phyloP scores from a whole-genome alignment of 2,113 vertebrate species.

The Empidonax alnorum region DNA sequence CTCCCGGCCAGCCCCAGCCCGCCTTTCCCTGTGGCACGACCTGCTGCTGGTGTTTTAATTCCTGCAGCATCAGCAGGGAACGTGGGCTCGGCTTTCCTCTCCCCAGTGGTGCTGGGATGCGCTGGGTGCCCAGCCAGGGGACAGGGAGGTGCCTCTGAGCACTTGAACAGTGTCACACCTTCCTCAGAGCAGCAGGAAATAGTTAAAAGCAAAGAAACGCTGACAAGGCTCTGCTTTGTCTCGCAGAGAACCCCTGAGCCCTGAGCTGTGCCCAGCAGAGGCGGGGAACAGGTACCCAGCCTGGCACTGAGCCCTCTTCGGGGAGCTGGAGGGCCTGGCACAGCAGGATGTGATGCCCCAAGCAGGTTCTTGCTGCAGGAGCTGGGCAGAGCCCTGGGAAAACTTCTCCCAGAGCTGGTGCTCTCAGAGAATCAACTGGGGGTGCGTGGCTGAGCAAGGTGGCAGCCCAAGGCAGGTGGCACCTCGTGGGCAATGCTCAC shows the following conservation, averaged over 20 bases:
- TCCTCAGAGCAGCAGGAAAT: background rate
- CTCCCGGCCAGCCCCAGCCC: background rate
- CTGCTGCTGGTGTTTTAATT: background rate
- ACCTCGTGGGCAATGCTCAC: fast-evolving
- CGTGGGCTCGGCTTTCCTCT: fast-evolving
- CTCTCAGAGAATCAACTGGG: fast-evolving
- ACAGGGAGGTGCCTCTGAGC: background rate
- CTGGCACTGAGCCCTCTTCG: background rate
- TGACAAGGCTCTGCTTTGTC: background rate
- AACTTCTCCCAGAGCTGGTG: background rate
- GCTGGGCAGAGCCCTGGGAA: background rate
- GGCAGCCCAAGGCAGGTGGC: background rate
- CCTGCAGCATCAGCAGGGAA: background rate
- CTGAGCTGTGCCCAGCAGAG: background rate
- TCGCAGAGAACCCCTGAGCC: background rate
- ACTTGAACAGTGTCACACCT: fast-evolving
- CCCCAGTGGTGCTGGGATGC: background rate
- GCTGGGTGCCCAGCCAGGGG: background rate
- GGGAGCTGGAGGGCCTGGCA: background rate
- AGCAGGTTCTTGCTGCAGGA: background rate
- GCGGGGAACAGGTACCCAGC: background rate
- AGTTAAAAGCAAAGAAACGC: background rate
- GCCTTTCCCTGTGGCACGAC: background rate
- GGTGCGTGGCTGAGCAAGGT: fast-evolving
- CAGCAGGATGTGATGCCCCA: background rate